Conservation (phyloP, 2,113 vertebrate species). For the Pedetes capensis region DNA sequence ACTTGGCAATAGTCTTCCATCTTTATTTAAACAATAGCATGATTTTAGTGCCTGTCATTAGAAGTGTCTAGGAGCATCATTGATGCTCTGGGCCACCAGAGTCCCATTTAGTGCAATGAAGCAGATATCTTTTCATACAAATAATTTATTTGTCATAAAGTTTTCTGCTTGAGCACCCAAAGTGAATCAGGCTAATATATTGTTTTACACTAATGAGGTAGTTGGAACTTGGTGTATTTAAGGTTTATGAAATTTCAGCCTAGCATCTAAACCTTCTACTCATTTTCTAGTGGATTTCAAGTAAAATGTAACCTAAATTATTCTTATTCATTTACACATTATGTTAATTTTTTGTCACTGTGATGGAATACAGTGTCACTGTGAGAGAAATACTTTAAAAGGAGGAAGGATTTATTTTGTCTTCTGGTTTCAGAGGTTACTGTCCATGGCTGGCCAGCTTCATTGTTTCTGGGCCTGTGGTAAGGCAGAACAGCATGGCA, state of each 20-base stretch:
- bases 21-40: constrained; percentile 48
- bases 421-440: not conserved
- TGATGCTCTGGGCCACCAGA: constrained; percentile 33
- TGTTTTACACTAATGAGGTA: constrained; percentile 62
- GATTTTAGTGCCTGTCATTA: not conserved
- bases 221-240: constrained; percentile 18
- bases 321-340: constrained; percentile 52
- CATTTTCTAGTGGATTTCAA: constrained; percentile 43
- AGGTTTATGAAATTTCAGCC: constrained; percentile 49
- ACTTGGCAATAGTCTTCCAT: not conserved
- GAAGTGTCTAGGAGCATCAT: constrained; percentile 4
- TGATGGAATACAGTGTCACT: no score
- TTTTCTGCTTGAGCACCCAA: constrained; percentile 51
- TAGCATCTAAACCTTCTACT: constrained; percentile 27
- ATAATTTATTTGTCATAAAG: constrained; percentile 61
- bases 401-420: not conserved
- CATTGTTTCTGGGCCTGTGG: not conserved
- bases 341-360: not conserved
- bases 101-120: constrained; percentile 51
- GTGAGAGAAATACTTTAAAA: no score
- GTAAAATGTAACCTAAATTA: constrained; percentile 4
- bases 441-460: not conserved
- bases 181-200: constrained; percentile 49
- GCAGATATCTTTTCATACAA: constrained; percentile 52
- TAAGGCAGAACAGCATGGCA: not conserved